Conservation (phyloP, 1,140 invertebrate genomes). For the Sitodiplosis mosellana region DNA sequence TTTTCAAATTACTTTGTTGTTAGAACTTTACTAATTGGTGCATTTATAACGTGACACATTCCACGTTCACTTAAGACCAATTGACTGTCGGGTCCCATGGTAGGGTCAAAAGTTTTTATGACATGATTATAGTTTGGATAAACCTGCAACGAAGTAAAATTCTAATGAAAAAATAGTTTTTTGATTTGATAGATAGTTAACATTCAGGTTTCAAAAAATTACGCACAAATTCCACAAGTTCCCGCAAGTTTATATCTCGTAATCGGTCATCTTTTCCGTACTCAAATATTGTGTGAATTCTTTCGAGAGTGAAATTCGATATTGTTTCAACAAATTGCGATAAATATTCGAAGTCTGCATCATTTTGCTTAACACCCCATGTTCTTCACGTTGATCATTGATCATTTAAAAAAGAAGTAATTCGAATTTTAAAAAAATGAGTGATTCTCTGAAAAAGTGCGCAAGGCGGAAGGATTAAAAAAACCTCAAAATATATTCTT, state of each 20-base stretch:
- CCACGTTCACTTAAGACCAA: constrained; percentile 39
- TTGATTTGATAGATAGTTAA: too few species aligned
- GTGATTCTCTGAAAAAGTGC: neutral
- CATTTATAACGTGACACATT: constrained; percentile 43
- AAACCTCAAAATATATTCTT: constrained; percentile 17
- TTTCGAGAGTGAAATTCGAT: constrained; percentile 22
- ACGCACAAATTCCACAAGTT: constrained; percentile 15
- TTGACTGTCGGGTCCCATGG: constrained; percentile 24
- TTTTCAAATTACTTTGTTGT: neutral
- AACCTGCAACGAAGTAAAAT: too few species aligned
- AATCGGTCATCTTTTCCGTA: constrained; percentile 26
- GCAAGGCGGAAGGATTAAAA: neutral
- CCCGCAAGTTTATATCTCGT: constrained; percentile 20
- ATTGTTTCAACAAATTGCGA: constrained; percentile 25
- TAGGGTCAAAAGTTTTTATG: constrained; percentile 24
- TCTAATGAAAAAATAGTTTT: too few species aligned
- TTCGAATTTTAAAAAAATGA: neutral
- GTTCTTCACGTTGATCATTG: neutral
- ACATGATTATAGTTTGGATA: constrained; percentile 26
- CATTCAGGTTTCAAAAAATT: constrained; percentile 11
- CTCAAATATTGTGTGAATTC: constrained; percentile 21
- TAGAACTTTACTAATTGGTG: constrained; percentile 16
- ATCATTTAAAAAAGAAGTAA: neutral
- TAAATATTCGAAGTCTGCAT: constrained; percentile 23
- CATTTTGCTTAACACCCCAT: constrained; percentile 19